Evolutionary conservation across 2,113 vertebrate species (phyloP), one percentile per base, ranked within the genome.

Genomic region (Nannobrachium achirus): DNA sequence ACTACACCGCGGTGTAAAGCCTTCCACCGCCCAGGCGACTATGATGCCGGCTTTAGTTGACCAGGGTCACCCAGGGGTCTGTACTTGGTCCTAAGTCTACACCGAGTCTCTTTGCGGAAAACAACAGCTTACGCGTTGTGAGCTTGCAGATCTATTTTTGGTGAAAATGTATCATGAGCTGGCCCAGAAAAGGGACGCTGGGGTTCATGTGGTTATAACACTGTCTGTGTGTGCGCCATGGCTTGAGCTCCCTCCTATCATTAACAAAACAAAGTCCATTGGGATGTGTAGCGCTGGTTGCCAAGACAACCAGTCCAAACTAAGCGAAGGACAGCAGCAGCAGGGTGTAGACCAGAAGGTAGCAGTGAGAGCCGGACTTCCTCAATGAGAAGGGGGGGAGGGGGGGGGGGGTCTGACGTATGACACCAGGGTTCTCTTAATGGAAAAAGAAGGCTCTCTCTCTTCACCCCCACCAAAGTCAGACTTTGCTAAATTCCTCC

Each of bases 241-340:
- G 56, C 60, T 42, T 66, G n/a, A 48, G 20, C 44, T 79, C 51
- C 33, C 44, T 81, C 51, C 33, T 66, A 59, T 79, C 56, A 1
- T 15, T 69, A 63, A 72, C 66, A 73, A 79, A 83, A 66, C 51
- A 64, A 9, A 63, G 15, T 18, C 18, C 41, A 8, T 40, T 41
- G 53, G 50, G 20, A 15, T 13, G 20, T 69, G 65, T 38, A 39
- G n/a, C 14, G 20, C 39, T 60, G 16, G 76, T 76, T 20, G 66
- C 48, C 78, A 88, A 60, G 86, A 75, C 60, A 86, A 86, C 82
- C 5, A 40, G 49, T 38, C 53, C 66, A 87, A 90, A 88, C 69
- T 80, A 60, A 81, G 75, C 19, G 41, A 45, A 13, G 69, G n/a
- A 61, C 39, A 40, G 51, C 57, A 40, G 51, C 57, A 69, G 52